Percentiles rank a stretch among this genome's conserved stretches.
Conservation (phyloP, 1,140 invertebrate species). For the Aradophagus sp. region DNA sequence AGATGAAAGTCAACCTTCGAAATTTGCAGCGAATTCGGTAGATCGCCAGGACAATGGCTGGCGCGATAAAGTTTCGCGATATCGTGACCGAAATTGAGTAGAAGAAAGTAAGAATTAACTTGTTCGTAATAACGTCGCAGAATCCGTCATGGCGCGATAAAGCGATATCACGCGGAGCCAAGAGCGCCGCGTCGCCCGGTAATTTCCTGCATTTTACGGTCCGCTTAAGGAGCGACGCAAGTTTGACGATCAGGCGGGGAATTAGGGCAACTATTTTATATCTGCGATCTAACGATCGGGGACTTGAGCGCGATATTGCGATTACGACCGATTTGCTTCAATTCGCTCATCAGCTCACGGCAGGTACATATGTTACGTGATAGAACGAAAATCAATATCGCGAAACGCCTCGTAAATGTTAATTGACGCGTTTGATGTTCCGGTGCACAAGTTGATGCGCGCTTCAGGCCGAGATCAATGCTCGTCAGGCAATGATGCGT, state of each 20-base stretch:
- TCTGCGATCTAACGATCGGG: slow-evolving; percentile 51
- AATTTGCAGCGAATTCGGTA: too few relatives aligned
- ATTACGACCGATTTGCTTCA: slow-evolving; percentile 56
- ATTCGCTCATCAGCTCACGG: slow-evolving; percentile 40
- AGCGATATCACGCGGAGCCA: slow-evolving; percentile 63
- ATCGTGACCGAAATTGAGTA: slow-evolving; percentile 20
- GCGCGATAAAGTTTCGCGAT: slow-evolving; percentile 10
- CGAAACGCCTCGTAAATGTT: slow-evolving; percentile 36
- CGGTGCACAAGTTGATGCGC: slow-evolving; percentile 10
- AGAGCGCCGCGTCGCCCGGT: slow-evolving; percentile 61
- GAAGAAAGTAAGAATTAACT: too few relatives aligned
- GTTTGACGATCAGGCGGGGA: slow-evolving; percentile 65
- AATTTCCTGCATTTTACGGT: slow-evolving; percentile 73
- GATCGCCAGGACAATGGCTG: too few relatives aligned
- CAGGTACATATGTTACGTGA: slow-evolving; percentile 29
- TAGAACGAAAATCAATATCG: slow-evolving; percentile 41
- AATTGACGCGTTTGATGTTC: slow-evolving; percentile 28
- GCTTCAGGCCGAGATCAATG: too few relatives aligned
- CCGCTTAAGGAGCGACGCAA: slow-evolving; percentile 62
- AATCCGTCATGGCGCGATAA: slow-evolving; percentile 58
- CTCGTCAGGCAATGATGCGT: too few relatives aligned
- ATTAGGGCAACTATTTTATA: slow-evolving; percentile 67
- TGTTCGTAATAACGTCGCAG: slow-evolving; percentile 23
- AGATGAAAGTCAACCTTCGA: too few relatives aligned
- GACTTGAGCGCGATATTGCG: slow-evolving; percentile 39